Evolutionary conservation across 37 sponge, comb jelly and placozoan genomes (phyloP).

Genomic region (Beroe ovata): DNA sequence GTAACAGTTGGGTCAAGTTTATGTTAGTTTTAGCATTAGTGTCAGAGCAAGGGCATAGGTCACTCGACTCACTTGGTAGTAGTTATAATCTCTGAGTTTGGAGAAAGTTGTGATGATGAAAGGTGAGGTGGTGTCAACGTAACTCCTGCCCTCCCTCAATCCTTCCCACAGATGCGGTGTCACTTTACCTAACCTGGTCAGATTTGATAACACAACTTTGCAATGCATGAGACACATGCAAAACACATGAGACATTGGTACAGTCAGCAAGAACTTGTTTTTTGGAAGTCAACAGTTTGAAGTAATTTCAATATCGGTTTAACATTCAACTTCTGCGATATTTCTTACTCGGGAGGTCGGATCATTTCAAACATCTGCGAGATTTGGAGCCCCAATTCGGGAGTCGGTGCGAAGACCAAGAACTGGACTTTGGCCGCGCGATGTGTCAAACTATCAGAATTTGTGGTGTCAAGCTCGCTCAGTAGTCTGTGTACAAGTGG

Average conservation of each 20-base stretch:
- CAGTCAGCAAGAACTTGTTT: too few species aligned
- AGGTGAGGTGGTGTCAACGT: slow-evolving; percentile 54
- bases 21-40: too few species aligned
- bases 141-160: neutral
- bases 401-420: slow-evolving; percentile 47
- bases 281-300: too few species aligned
- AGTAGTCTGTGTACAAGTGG: slow-evolving; percentile 31
- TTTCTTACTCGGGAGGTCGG: slow-evolving; percentile 45
- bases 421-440: neutral
- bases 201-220: too few species aligned
- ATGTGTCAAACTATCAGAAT: neutral
- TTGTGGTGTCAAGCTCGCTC: neutral
- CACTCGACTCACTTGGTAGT: neutral
- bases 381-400: slow-evolving; percentile 25
- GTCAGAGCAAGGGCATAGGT: too few species aligned
- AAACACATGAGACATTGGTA: too few species aligned
- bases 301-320: too few species aligned
- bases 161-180: slow-evolving; percentile 54
- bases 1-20: too few species aligned
- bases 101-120: slow-evolving; percentile 60
- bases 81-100: slow-evolving; percentile 49
- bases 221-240: too few species aligned
- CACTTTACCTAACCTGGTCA: slow-evolving; percentile 21
- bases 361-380: slow-evolving; percentile 26
- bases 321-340: too few species aligned